phyloP scores from a whole-genome alignment of 2,797 vertebrate species.

The Argentina silus region DNA sequence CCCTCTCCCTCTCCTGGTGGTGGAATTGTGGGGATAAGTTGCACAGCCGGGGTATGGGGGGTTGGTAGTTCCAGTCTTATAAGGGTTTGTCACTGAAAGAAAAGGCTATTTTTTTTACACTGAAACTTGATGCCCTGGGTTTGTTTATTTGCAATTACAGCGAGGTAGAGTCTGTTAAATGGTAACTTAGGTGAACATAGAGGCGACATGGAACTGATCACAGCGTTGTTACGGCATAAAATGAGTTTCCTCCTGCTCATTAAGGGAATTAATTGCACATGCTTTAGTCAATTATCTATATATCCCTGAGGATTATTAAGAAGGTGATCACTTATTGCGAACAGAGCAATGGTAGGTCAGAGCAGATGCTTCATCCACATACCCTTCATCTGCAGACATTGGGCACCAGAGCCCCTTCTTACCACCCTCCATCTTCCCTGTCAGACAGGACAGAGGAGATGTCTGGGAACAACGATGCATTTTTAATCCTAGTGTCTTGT shows the following conservation, averaged over 20 bases:
- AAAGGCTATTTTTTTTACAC: constrained; percentile 31
- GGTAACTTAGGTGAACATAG: not conserved
- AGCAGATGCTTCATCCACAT: too few species aligned
- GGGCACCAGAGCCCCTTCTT: not conserved
- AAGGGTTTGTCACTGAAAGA: constrained; percentile 63
- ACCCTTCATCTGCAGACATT: not conserved
- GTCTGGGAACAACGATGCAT: constrained; percentile 42
- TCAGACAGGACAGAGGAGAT: constrained; percentile 25
- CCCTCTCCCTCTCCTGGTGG: constrained; percentile 51
- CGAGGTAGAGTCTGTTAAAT: constrained; percentile 8
- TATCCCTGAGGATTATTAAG: not conserved
- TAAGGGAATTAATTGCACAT: not conserved
- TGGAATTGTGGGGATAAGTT: constrained; percentile 78
- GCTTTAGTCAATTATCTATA: not conserved
- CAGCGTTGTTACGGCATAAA: not conserved
- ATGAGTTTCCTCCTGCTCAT: not conserved
- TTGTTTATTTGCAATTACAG: constrained; percentile 15
- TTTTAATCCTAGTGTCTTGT: constrained; percentile 36
- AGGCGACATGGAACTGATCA: not conserved
- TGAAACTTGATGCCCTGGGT: constrained; percentile 45
- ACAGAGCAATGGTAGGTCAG: too few species aligned
- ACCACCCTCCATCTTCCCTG: not conserved
- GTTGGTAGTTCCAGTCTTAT: constrained; percentile 65
- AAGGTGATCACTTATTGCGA: too few species aligned
- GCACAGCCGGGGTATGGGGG: constrained; percentile 64